These are phyloP conservation scores for Seladonia tumulorum DNA, from an alignment of 2,888 invertebrate species.

Conservation along the genomic window DNA sequence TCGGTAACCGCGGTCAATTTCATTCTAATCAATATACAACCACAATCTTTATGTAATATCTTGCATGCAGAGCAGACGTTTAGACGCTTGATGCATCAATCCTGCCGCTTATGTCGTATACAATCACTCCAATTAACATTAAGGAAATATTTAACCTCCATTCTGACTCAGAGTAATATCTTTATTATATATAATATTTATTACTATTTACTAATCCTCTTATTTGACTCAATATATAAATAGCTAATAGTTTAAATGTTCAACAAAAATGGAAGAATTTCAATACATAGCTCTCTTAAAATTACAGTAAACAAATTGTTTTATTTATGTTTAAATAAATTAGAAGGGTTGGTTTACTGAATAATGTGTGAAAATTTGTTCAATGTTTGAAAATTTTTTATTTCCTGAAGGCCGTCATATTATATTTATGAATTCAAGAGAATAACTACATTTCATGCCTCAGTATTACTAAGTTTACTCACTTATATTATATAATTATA, in stretches of 20 bases:
- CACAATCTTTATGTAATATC: not conserved
- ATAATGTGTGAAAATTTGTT: not conserved
- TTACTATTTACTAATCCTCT: too few species aligned
- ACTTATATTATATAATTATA: too few species aligned
- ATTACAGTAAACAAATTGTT: not conserved
- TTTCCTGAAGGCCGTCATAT: too few species aligned
- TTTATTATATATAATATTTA: too few species aligned
- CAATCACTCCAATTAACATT: not conserved
- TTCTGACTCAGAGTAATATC: too few species aligned
- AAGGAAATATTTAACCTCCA: too few species aligned
- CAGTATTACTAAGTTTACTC: too few species aligned
- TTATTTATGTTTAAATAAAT: not conserved
- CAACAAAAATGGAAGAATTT: not conserved
- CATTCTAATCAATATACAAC: not conserved
- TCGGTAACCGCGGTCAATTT: not conserved
- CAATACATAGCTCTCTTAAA: not conserved
- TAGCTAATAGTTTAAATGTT: too few species aligned
- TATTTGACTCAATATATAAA: too few species aligned
- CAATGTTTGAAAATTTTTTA: not conserved
- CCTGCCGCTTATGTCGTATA: not conserved
- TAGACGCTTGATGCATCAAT: not conserved
- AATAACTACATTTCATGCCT: not conserved
- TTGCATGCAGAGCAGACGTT: not conserved
- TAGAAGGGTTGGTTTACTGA: not conserved
- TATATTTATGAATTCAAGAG: too few species aligned